phyloP scores from a whole-genome alignment of 2,888 invertebrate species.

The Melieria picta region DNA sequence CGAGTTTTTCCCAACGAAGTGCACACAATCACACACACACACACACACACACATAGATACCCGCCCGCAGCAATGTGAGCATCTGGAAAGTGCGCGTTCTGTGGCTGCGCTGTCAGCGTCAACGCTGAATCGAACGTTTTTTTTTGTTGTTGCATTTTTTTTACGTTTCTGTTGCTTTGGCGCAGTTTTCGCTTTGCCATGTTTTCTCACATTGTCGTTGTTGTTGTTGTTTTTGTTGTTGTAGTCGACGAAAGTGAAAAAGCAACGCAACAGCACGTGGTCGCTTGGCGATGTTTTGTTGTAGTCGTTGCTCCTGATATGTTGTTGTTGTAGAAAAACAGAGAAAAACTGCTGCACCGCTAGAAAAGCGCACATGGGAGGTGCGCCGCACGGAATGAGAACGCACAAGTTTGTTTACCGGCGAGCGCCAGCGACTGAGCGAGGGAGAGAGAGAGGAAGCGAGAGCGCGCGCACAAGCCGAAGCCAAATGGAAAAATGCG shows the following conservation, averaged over 20 bases:
- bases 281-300: constrained; percentile 11
- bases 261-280: constrained; percentile 34
- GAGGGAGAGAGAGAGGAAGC: neutral
- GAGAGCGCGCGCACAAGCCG: neutral
- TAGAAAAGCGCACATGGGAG: neutral
- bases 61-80: constrained; percentile 18
- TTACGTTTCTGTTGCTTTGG: constrained; percentile 15
- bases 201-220: constrained; percentile 39
- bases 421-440: constrained; percentile 2
- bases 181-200: constrained; percentile 43
- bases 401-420: neutral
- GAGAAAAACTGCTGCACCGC: constrained; percentile 41
- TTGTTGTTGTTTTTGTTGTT: constrained; percentile 40
- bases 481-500: too few species aligned
- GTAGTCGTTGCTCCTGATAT: neutral
- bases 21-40: too few species aligned
- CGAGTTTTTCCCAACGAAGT: too few species aligned
- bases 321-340: constrained; percentile 30
- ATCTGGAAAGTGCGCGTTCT: constrained; percentile 42
- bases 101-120: constrained; percentile 37
- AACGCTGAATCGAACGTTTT: constrained; percentile 13
- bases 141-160: constrained; percentile 19
- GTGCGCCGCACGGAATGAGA: neutral
- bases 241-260: constrained; percentile 10
- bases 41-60: neutral